Conservation (phyloP, 2,113 vertebrate genomes). For the Lates calcarifer region DNA sequence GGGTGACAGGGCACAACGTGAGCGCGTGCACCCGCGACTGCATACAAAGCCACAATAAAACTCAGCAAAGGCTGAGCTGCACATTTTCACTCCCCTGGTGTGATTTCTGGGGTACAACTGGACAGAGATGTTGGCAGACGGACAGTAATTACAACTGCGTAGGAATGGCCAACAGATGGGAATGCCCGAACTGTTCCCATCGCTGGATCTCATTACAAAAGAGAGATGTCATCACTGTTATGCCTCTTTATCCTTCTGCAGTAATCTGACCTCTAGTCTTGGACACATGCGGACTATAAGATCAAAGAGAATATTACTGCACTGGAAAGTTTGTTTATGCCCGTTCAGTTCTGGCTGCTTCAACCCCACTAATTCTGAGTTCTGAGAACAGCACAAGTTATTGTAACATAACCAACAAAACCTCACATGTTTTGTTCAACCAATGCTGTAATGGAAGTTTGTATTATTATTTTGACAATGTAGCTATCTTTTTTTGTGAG, state of each 20-base stretch:
- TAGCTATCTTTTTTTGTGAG: slow-evolving; percentile 29
- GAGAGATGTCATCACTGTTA: slow-evolving; percentile 60
- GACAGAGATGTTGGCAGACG: slow-evolving; percentile 48
- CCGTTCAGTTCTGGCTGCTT: slow-evolving; percentile 22
- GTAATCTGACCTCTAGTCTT: slow-evolving; percentile 51
- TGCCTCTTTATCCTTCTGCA: slow-evolving; percentile 53
- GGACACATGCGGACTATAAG: slow-evolving; percentile 36
- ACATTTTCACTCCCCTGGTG: slow-evolving; percentile 45
- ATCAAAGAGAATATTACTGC: slow-evolving; percentile 46
- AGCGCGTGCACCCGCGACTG: slow-evolving; percentile 53
- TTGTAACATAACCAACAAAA: slow-evolving; percentile 19
- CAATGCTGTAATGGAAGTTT: neutral
- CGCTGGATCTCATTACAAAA: slow-evolving; percentile 70
- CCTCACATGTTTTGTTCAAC: slow-evolving; percentile 3
- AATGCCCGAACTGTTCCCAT: slow-evolving; percentile 66
- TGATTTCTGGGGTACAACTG: slow-evolving; percentile 55
- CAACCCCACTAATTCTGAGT: slow-evolving; percentile 2
- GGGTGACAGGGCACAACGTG: slow-evolving; percentile 68
- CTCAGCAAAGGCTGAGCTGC: slow-evolving; percentile 28
- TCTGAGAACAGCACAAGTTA: neutral
- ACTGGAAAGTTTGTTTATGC: slow-evolving; percentile 41
- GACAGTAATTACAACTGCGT: slow-evolving; percentile 46
- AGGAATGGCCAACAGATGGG: slow-evolving; percentile 75
- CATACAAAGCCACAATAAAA: slow-evolving; percentile 20
- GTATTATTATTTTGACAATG: slow-evolving; percentile 16